Base-by-base conservation (phyloP, 2,888 invertebrate species). In the Brachyopa scutellaris region DNA sequence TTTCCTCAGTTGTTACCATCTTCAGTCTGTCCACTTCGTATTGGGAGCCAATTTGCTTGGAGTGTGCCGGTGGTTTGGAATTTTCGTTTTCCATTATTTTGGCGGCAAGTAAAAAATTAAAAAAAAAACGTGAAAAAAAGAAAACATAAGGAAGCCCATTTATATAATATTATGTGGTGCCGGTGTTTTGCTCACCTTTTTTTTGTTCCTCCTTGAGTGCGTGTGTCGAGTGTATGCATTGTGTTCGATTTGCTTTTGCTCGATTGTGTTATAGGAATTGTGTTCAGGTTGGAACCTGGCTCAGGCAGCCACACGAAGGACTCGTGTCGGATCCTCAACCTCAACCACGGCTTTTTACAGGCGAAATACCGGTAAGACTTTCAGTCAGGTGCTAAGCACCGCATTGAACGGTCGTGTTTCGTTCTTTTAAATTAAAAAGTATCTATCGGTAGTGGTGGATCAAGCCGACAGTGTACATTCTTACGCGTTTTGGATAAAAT, bases 371-470 rank as follows among this genome's bases (percentile, higher is more conserved):
- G 86, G 85, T 85, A 84, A 87, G 87, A 88, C 88, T 89, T 88
- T 91, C 90, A 91, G 90, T 91, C 90, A 90, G 89, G 88, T 90
- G 89, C 89, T 88, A 88, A 89, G 90, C 90, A 90, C 90, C 90
- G 88, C 88, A 87, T 87, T 87, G 88, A 87, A 88, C 90, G 89
- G 90, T 89, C 88, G 90, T 88, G 86, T 87, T 87, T 42, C 6
- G 40, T 38, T 47, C 13, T 53, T 5, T 19, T 26, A 29, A 5
- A 29, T 7, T n/a, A n/a, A n/a, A n/a, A n/a, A 49, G n/a, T 38
- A 23, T 29, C 31, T 9, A 9, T 40, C 42, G 49, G 40, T 26
- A 17, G n/a, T n/a, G n/a, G 19, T 11, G n/a, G 3, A 61, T n/a
- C 7, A 15, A 29, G 13, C 21, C n/a, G 31, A 0, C 8, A 47